Evolutionary conservation across 2,888 invertebrate genomes (phyloP), one percentile per base, ranked within the genome.

Genomic region (Troides aeacus): DNA sequence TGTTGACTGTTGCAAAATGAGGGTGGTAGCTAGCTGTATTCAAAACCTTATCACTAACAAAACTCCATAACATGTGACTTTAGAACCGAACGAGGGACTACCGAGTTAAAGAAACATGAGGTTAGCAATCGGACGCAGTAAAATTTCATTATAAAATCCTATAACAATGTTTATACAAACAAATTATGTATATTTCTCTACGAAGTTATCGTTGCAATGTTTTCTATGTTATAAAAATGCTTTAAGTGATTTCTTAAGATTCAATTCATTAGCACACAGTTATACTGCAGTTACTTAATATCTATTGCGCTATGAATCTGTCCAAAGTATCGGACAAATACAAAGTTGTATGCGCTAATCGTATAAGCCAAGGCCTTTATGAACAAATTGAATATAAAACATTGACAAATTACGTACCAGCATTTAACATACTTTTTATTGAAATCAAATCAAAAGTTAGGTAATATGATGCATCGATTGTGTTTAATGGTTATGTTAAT

Each of bases 351-450:
- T 53, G 23, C 62, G 46, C 17, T 63, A 42, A 46, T 59, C 63
- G 50, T 63, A 50, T 39, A 39, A 59, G 53, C 39, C 68, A 68
- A 64, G 68, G 68, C 24, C 24, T 21, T 46, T 46, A 42, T 57
- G n/a, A 62, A 59, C 36, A 53, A 46, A 36, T 50, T 56, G 23
- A 53, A 50, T 17, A 15, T 18, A 17, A 17, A 50, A 68, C 39
- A 68, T 59, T 60, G 59, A 68, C 63, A 64, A 64, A 68, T 60
- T 24, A 63, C 30, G 15, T 36, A 53, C 12, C 23, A 53, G 53
- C 15, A 18, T 58, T 53, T 36, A 57, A n/a, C 36, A 64, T 8
- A 18, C 23, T 21, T 57, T n/a, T 57, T 21, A 21, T 57, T 21
- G 21, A 57, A 57, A 57, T 6, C n/a, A 57, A 57, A 57, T 57